A percentile compares a stretch with the other conserved stretches of the same genome.
Conservation (phyloP, 2,113 vertebrate genomes). For the Tachycineta bicolor region DNA sequence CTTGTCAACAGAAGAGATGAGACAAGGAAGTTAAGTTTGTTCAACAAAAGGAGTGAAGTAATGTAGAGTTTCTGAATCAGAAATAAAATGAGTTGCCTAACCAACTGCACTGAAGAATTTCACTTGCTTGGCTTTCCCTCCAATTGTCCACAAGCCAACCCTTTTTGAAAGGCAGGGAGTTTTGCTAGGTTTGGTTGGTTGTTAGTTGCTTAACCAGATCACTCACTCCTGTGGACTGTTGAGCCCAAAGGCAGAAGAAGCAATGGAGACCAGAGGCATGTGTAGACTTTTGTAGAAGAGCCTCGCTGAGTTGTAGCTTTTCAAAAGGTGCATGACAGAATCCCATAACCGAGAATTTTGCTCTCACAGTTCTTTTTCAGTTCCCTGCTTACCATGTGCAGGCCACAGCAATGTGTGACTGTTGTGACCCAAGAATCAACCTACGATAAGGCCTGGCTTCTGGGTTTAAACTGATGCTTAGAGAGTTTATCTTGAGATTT, state of each 20-base stretch:
- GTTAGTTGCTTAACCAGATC: not conserved
- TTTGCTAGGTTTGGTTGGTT: not conserved
- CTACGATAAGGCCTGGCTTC: not conserved
- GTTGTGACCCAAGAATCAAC: not conserved
- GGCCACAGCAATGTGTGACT: not conserved
- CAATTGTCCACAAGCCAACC: not conserved
- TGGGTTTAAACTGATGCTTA: not conserved
- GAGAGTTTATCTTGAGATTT: not conserved
- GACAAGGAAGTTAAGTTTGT: not conserved
- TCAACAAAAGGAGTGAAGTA: not conserved
- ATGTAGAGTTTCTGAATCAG: not conserved
- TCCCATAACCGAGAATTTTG: not conserved
- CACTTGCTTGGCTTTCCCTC: not conserved
- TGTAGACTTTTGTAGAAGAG: not conserved
- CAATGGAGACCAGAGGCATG: not conserved
- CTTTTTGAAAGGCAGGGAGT: not conserved
- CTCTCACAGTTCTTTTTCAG: not conserved
- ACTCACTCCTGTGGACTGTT: not conserved
- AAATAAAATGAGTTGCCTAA: not conserved
- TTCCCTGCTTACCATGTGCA: not conserved
- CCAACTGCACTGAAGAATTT: not conserved
- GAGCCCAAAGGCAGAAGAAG: not conserved
- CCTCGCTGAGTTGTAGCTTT: not conserved
- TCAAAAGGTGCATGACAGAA: not conserved
- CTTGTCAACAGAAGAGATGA: not conserved